These are phyloP conservation scores for Myanophis thanlyinensis DNA, from an alignment of 2,113 vertebrate species.

Conservation along the genomic window DNA sequence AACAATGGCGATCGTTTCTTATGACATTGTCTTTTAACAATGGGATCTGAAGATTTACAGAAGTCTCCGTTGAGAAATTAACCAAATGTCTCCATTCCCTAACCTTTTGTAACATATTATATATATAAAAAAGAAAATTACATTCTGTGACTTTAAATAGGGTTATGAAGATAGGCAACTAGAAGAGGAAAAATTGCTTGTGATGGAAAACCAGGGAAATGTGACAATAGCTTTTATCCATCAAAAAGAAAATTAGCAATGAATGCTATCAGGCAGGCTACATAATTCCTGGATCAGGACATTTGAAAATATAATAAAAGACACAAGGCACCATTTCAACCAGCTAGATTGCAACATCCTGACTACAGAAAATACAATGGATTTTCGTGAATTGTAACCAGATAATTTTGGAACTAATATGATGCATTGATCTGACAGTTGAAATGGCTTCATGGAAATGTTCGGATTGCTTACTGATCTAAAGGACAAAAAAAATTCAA, in stretches of 20 bases:
- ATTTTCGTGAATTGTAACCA: not conserved
- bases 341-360: not conserved
- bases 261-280: not conserved
- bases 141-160: constrained; percentile 12
- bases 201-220: not conserved
- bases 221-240: not conserved
- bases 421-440: not conserved
- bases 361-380: not conserved
- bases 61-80: not conserved
- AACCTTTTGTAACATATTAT: constrained; percentile 13
- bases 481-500: not conserved
- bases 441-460: not conserved
- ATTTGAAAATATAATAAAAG: constrained; percentile 5
- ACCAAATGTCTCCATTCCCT: not conserved
- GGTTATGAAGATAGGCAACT: not conserved
- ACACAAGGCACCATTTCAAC: constrained; percentile 8
- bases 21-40: no score
- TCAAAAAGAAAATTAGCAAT: not conserved
- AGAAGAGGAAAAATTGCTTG: not conserved
- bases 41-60: not conserved
- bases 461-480: not conserved
- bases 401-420: not conserved
- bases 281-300: not conserved
- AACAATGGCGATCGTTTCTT: not conserved
- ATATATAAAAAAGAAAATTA: constrained; percentile 3